A percentile compares a stretch with the other conserved stretches of the same genome.
Conservation (phyloP, 2,113 vertebrate genomes). For the Nycticryphes semicollaris region DNA sequence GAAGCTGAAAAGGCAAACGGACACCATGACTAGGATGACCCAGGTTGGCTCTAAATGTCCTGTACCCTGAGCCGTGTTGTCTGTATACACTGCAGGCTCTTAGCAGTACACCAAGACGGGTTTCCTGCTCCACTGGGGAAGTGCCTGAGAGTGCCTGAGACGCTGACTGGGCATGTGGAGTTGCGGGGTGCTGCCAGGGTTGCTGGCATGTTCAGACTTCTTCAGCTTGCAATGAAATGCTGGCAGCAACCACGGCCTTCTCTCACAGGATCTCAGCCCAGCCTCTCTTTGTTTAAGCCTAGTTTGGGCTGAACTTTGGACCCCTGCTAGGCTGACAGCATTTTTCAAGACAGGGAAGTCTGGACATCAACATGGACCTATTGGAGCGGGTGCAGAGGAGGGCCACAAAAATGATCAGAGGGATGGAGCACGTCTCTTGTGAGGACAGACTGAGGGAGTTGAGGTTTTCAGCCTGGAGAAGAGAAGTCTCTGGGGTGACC, state of each 20-base stretch:
- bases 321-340: neutral
- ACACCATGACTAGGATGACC: neutral
- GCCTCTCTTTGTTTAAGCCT: neutral
- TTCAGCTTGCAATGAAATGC: neutral
- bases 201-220: neutral
- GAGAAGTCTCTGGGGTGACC: neutral
- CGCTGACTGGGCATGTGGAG: neutral
- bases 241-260: neutral
- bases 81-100: neutral
- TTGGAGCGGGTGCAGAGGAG: neutral
- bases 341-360: neutral
- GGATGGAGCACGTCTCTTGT: neutral
- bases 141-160: accelerated
- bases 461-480: neutral
- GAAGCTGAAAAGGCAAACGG: neutral
- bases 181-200: neutral
- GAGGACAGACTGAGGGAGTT: neutral
- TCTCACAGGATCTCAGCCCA: accelerated
- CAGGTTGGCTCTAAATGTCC: neutral
- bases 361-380: neutral
- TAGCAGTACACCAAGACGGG: neutral
- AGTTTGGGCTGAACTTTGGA: neutral
- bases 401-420: neutral
- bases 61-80: neutral
- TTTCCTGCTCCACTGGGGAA: accelerated